phyloP scores from a whole-genome alignment of 2,797 vertebrate species.

The Manis crassicaudata region DNA sequence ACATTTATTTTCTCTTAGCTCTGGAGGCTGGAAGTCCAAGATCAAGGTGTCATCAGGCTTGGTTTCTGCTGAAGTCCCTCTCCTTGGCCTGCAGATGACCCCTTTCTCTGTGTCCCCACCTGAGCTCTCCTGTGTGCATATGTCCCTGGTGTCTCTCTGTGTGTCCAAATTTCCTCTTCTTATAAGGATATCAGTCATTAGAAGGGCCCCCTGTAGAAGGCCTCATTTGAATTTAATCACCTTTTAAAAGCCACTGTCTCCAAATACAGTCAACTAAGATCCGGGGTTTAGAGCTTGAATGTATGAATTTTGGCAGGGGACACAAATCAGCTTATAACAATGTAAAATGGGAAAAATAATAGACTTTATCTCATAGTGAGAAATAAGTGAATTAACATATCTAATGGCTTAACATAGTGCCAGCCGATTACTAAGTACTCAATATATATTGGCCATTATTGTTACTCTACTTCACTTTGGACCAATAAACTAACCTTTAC shows the following conservation, averaged over 20 bases:
- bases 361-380: not conserved
- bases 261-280: not conserved
- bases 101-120: accelerated
- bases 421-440: not conserved
- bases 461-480: not conserved
- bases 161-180: not conserved
- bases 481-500: not conserved
- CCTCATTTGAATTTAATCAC: not conserved
- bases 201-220: not conserved
- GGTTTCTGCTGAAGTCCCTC: not conserved
- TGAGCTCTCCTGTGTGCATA: not conserved
- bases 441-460: not conserved
- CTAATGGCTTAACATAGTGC: not conserved
- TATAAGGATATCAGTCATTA: not conserved
- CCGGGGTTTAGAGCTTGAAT: not conserved
- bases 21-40: not conserved
- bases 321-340: not conserved
- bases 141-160: not conserved
- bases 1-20: not conserved
- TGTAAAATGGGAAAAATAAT: not conserved
- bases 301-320: not conserved
- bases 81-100: not conserved
- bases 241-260: not conserved
- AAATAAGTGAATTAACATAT: not conserved
- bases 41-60: not conserved